Percentiles rank a stretch among this genome's conserved stretches.
These are phyloP conservation scores for Phallusia fumigata DNA, from an alignment of 23 tunicate species.

Conservation along the genomic window DNA sequence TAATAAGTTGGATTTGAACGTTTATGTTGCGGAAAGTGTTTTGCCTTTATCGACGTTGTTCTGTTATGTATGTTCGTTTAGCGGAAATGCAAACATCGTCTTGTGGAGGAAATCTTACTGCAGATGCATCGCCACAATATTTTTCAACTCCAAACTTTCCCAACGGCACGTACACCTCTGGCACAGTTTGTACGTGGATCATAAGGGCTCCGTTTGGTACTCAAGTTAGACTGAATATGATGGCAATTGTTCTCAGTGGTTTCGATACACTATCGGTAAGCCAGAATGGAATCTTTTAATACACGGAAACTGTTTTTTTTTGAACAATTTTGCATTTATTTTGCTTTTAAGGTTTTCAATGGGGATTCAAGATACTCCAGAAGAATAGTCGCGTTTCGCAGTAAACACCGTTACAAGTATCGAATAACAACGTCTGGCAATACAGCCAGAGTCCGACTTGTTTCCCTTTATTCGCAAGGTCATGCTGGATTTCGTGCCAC, in stretches of 20 bases:
- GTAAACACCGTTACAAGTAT: background rate
- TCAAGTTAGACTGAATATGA: background rate
- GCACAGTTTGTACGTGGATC: background rate
- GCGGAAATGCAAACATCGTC: background rate
- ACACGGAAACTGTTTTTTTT: background rate
- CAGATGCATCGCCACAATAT: background rate
- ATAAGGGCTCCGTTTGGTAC: background rate
- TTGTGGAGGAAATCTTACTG: background rate
- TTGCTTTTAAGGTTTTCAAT: background rate
- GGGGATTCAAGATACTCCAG: background rate
- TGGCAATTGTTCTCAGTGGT: background rate
- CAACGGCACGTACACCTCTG: background rate
- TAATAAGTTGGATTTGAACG: too few relatives aligned
- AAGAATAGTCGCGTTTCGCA: background rate
- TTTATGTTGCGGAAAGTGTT: too few relatives aligned
- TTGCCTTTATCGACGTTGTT: too few relatives aligned
- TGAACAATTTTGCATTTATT: background rate
- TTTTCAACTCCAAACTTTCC: background rate
- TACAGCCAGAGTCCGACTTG: background rate
- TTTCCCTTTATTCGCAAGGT: background rate
- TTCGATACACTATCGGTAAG: background rate
- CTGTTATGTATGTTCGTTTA: background rate
- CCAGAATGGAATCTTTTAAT: background rate
- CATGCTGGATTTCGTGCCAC: background rate
- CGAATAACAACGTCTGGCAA: background rate